These are phyloP conservation scores for Piprites chloris DNA, from an alignment of 2,113 vertebrate species.

Conservation along the genomic window DNA sequence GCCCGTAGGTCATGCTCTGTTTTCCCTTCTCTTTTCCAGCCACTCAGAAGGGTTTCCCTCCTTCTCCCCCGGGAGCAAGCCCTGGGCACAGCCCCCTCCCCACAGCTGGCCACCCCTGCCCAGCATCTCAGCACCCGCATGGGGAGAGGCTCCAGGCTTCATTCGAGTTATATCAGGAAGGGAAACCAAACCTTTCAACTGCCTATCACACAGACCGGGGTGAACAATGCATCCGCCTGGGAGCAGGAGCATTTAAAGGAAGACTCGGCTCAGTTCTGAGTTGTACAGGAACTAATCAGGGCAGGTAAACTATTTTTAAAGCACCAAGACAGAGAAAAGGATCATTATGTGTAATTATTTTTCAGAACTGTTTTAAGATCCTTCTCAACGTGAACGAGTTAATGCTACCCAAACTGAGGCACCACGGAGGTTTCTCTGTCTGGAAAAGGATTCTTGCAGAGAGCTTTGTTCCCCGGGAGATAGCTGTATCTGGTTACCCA, in stretches of 20 bases:
- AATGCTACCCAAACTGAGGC: not conserved
- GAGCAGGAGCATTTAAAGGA: not conserved
- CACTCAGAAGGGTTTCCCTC: not conserved
- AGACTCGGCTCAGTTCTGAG: not conserved
- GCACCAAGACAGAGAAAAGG: not conserved
- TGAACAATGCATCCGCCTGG: not conserved
- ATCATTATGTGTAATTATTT: not conserved
- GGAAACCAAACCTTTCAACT: not conserved
- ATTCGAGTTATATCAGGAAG: not conserved
- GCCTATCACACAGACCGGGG: not conserved
- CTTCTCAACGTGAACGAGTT: not conserved
- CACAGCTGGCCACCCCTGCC: rapidly evolving
- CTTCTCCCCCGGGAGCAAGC: not conserved
- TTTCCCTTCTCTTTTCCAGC: not conserved
- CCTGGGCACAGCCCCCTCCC: not conserved
- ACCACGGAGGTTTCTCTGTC: not conserved
- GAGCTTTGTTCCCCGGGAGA: not conserved
- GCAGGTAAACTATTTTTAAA: conserved; percentile 13
- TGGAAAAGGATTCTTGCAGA: not conserved
- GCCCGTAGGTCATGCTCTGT: rapidly evolving
- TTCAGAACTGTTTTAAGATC: not conserved
- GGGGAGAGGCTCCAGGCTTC: not conserved
- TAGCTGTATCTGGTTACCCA: not conserved
- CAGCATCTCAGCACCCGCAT: rapidly evolving
- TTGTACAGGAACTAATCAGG: not conserved